A percentile compares a stretch with the other conserved stretches of the same genome.
phyloP scores from a whole-genome alignment of 1,140 invertebrate genomes.

The Periplaneta americana region DNA sequence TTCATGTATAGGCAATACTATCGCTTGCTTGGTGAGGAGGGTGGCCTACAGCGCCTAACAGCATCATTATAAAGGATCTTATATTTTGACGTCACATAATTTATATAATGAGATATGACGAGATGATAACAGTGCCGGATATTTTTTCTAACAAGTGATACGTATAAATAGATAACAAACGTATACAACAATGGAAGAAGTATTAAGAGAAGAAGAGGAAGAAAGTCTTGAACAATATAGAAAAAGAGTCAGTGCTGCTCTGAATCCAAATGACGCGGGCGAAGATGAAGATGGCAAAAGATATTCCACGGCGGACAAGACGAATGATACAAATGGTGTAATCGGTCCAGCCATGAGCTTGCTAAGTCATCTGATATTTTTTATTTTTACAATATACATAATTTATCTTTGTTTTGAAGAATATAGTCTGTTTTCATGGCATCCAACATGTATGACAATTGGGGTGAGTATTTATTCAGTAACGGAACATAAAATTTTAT shows the following conservation, averaged over 20 bases:
- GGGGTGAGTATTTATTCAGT: conserved; percentile 9
- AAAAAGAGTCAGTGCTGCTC: background rate
- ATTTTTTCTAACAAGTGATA: too few relatives aligned
- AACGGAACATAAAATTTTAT: background rate
- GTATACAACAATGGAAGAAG: background rate
- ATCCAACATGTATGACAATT: conserved; percentile 13
- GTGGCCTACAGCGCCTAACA: too few relatives aligned
- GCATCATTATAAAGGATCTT: too few relatives aligned
- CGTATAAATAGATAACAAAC: background rate
- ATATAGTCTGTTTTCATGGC: conserved; percentile 13
- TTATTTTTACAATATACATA: conserved; percentile 7
- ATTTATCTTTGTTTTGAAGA: conserved; percentile 8
- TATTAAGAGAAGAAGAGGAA: background rate
- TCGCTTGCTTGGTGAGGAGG: background rate
- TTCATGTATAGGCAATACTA: background rate
- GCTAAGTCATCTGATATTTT: conserved; percentile 1
- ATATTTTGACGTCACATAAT: too few relatives aligned
- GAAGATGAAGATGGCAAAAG: background rate
- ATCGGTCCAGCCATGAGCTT: conserved; percentile 1
- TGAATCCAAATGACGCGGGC: background rate
- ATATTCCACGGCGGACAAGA: background rate
- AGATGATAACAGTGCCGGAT: background rate
- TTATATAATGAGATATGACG: background rate
- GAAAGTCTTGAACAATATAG: background rate
- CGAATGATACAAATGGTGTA: background rate